phyloP scores from a whole-genome alignment of 2,888 invertebrate genomes.

The Bombylius discolor region DNA sequence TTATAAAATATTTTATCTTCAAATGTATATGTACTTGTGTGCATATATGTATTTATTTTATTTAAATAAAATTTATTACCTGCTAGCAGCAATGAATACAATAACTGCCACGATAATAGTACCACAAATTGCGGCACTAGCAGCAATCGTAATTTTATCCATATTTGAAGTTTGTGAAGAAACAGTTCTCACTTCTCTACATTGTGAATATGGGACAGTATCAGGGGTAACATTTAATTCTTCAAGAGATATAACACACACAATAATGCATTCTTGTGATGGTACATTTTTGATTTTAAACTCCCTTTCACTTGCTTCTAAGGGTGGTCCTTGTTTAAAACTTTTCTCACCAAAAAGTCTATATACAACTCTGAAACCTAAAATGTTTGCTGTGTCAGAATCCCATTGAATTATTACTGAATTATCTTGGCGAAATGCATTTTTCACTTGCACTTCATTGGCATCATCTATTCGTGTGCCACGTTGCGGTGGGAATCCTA shows the following conservation, averaged over 20 bases:
- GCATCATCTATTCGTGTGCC: constrained; percentile 50
- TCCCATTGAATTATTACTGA: constrained; percentile 87
- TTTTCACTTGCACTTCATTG: constrained; percentile 71
- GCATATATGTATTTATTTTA: neutral
- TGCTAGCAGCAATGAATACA: constrained; percentile 77
- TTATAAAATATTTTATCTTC: neutral
- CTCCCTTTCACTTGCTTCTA: constrained; percentile 79
- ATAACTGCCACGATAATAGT: constrained; percentile 84
- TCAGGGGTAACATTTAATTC: constrained; percentile 79
- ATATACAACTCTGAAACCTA: constrained; percentile 83
- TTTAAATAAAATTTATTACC: constrained; percentile 21
- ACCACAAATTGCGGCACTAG: constrained; percentile 84
- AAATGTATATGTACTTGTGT: too few species aligned
- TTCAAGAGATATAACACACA: constrained; percentile 83
- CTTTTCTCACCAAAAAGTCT: constrained; percentile 78
- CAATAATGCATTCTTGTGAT: constrained; percentile 84
- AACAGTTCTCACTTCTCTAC: constrained; percentile 78
- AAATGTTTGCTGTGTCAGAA: constrained; percentile 70
- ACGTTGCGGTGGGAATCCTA: constrained; percentile 55
- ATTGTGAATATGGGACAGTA: constrained; percentile 72
- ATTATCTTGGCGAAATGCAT: constrained; percentile 68
- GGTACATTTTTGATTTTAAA: constrained; percentile 90
- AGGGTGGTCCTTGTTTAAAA: constrained; percentile 80
- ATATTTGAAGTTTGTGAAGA: constrained; percentile 74
- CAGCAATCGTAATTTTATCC: constrained; percentile 91